Evolutionary conservation across 2,113 vertebrate species (phyloP), one percentile per base, ranked within the genome.

Genomic region (Paedocypris sp.): DNA sequence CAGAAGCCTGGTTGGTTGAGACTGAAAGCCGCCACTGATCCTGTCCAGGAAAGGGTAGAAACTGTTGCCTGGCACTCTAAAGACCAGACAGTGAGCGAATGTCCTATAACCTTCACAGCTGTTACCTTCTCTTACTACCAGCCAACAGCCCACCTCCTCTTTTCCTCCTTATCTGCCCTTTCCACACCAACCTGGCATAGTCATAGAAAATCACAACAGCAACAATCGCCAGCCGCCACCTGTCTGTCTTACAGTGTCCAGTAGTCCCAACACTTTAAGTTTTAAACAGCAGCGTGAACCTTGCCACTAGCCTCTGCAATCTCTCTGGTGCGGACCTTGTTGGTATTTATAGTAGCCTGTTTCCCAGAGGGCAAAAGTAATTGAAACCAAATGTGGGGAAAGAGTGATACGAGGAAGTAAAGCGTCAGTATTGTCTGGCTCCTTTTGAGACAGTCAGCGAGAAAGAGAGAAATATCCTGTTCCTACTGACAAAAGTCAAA

Each of bases 311-410:
- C n/a, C 52, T 36, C 45, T 46, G 35, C 52, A 64, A 57, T 66
- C 50, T 52, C 41, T 70, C 51, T 64, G 49, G 35, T 31, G 39
- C n/a, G n/a, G 60, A 51, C 49, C 31, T 62, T 2, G 42, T 43
- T 26, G 6, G 52, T 56, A 76, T 76, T 72, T 76, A 70, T 72
- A 77, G 70, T 35, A 64, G 36, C 65, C 29, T 10, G 12, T 36
- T 45, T 31, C 60, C 64, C 70, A 48, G 32, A 38, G 66, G 72
- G 49, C 41, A 6, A 9, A 26, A 42, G 53, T 67, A 75, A 77
- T 68, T 46, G 63, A 66, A 73, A 73, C 70, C 70, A 67, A 69
- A 73, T 74, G 75, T 49, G 60, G 35, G 32, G 32, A 43, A 41
- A 47, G 54, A 66, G 47, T 25, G 56, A 60, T 47, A 25, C 20